Evolutionary conservation across 2,113 vertebrate genomes (phyloP).

Genomic region (Pachycephala philippinensis): DNA sequence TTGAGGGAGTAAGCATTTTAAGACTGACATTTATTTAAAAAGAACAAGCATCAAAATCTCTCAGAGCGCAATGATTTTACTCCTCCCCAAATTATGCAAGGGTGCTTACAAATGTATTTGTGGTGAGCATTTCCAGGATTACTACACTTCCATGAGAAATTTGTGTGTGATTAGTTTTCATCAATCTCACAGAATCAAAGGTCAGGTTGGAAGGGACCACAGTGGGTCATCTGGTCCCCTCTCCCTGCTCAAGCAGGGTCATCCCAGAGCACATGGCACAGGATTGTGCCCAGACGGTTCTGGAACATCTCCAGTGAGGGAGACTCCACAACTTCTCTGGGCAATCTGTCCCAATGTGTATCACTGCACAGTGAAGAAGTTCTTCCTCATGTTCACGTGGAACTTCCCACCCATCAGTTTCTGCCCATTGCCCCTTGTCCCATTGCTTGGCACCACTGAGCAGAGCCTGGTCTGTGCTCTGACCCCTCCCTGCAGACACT

Average conservation of each 20-base stretch:
- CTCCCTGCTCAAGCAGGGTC: not conserved
- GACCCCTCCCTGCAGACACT: not conserved
- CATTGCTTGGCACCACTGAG: not conserved
- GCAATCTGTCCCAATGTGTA: rapidly evolving
- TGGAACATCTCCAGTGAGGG: not conserved
- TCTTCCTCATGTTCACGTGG: not conserved
- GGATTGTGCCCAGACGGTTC: rapidly evolving
- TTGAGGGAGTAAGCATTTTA: not conserved
- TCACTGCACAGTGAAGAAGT: rapidly evolving
- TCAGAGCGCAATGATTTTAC: not conserved
- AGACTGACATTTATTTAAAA: not conserved
- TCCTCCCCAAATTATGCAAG: not conserved
- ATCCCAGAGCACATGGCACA: not conserved
- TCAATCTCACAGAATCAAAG: not conserved
- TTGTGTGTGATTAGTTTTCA: not conserved
- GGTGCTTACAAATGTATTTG: not conserved
- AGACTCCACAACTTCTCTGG: rapidly evolving
- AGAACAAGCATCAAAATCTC: not conserved
- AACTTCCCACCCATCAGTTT: rapidly evolving
- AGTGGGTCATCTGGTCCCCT: rapidly evolving
- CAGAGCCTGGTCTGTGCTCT: not conserved
- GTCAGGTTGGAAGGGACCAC: not conserved
- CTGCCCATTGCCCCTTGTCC: rapidly evolving
- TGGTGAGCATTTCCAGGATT: not conserved
- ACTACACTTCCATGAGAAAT: not conserved